Conservation (phyloP, 2,113 vertebrate species). For the Strix aluco region DNA sequence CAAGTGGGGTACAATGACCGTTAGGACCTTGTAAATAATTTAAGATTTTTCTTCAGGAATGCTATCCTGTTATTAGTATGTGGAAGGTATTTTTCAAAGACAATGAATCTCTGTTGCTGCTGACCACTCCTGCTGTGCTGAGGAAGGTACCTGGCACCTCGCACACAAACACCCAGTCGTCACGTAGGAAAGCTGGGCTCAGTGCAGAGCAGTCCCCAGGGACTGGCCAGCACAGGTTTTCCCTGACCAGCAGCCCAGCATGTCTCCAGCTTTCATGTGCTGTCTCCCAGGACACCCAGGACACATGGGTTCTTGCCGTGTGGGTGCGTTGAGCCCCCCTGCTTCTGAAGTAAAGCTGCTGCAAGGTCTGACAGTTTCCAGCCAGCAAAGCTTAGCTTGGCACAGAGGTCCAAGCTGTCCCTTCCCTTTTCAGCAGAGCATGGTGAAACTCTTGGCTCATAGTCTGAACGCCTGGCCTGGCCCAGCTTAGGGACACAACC, state of each 20-base stretch:
- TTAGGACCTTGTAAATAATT: background rate
- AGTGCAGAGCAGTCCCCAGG: background rate
- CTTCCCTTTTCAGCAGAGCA: background rate
- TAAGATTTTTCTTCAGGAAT: background rate
- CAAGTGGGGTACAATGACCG: fast-evolving
- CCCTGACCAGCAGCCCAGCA: background rate
- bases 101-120: background rate
- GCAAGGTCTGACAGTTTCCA: background rate
- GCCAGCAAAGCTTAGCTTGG: background rate
- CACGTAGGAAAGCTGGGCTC: background rate
- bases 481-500: background rate
- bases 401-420: background rate
- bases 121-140: fast-evolving
- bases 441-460: background rate
- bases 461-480: background rate
- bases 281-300: background rate
- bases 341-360: background rate
- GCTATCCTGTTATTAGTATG: background rate
- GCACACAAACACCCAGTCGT: fast-evolving
- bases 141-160: background rate
- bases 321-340: fast-evolving
- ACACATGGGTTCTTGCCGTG: fast-evolving
- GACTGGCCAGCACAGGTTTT: background rate
- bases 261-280: background rate
- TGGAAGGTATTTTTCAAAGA: background rate